These are phyloP conservation scores for Sciurus carolinensis DNA, from an alignment of 2,797 vertebrate species.

Conservation along the genomic window DNA sequence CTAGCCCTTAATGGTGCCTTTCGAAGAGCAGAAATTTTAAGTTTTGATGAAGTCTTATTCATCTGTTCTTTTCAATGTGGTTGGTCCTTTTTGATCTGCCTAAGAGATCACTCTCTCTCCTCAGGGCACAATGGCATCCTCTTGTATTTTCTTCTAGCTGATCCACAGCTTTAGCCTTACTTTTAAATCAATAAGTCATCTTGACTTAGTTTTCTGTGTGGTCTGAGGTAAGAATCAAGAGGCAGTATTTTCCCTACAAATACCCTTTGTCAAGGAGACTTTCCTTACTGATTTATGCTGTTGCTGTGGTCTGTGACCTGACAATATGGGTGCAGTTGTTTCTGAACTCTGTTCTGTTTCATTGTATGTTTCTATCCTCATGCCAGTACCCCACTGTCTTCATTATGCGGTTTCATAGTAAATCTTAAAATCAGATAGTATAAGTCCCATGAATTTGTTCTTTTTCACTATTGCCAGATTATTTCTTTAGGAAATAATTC, in stretches of 20 bases:
- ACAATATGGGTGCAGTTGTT: neutral
- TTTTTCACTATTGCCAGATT: neutral
- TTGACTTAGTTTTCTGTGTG: neutral
- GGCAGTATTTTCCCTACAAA: neutral
- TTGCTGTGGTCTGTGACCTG: no score
- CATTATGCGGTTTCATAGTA: neutral
- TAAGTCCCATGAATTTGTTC: neutral
- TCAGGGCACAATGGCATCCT: neutral
- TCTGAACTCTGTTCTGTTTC: neutral
- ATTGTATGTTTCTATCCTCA: neutral
- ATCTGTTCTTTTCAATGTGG: neutral
- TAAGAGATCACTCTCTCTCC: neutral
- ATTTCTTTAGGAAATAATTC: conserved; percentile 26
- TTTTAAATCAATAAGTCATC: neutral
- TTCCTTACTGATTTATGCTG: neutral
- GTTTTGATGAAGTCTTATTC: neutral
- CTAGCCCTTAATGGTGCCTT: no score
- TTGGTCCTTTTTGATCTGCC: neutral
- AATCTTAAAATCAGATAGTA: neutral
- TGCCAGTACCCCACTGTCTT: neutral
- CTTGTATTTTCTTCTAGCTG: neutral
- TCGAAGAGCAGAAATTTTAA: neutral
- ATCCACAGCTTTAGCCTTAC: neutral
- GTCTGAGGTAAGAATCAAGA: neutral
- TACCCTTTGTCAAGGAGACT: neutral